Evolutionary conservation across 2,888 invertebrate species (phyloP).

Genomic region (Diarsia rubi): DNA sequence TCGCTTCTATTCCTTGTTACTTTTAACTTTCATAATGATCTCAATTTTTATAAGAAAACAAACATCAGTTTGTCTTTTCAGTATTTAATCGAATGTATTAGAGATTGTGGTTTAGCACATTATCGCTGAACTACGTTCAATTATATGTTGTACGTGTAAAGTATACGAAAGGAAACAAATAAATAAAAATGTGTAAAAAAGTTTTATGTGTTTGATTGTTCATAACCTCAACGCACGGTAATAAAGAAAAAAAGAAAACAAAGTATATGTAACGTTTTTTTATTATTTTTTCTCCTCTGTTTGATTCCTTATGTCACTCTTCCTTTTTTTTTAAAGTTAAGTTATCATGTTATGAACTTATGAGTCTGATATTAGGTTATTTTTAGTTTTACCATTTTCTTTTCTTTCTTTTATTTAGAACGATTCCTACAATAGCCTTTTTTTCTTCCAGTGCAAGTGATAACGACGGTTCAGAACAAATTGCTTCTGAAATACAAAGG

Average conservation of each 20-base stretch:
- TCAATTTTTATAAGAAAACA: too few relatives aligned
- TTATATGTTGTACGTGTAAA: too few relatives aligned
- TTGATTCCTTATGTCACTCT: not conserved
- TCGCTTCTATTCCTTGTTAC: too few relatives aligned
- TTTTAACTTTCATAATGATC: too few relatives aligned
- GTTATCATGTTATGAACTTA: too few relatives aligned
- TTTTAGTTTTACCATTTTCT: not conserved
- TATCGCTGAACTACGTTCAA: too few relatives aligned
- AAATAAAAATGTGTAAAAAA: not conserved
- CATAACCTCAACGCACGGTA: not conserved
- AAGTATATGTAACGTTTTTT: not conserved
- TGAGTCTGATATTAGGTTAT: not conserved
- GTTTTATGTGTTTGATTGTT: not conserved
- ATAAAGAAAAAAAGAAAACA: not conserved
- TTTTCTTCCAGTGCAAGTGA: constrained; percentile 70
- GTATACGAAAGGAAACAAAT: not conserved
- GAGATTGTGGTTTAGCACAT: too few relatives aligned
- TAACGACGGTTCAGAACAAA: constrained; percentile 75
- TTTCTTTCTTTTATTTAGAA: not conserved
- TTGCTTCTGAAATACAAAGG: constrained; percentile 77
- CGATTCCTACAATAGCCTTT: constrained; percentile 7
- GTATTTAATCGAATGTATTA: too few relatives aligned
- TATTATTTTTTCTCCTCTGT: not conserved
- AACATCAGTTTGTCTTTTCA: too few relatives aligned
- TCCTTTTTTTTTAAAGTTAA: too few relatives aligned